These are phyloP conservation scores for Sylvicola cinctus DNA, from an alignment of 2,888 invertebrate genomes.

Conservation along the genomic window DNA sequence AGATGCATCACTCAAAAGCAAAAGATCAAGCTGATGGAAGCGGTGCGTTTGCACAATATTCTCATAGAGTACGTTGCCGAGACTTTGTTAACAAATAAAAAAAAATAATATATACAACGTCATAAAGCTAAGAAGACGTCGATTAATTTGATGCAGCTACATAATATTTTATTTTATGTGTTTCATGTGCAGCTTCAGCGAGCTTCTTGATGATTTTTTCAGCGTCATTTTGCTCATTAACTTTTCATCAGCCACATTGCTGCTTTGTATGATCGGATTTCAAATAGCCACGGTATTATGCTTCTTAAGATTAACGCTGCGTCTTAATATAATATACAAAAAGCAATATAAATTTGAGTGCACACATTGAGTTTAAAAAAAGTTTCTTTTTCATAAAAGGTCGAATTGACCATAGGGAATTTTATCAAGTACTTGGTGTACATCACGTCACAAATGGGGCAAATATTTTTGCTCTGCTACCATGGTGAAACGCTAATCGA, in stretches of 20 bases:
- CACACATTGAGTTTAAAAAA: no score
- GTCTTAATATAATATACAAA: no score
- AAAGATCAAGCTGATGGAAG: not conserved
- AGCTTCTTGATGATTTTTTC: conserved; percentile 18
- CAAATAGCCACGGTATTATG: conserved; percentile 18
- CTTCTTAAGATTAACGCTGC: not conserved
- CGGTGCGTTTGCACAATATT: not conserved
- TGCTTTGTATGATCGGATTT: conserved; percentile 25
- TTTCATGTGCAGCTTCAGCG: conserved; percentile 11
- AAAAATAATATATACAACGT: no score
- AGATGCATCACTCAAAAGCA: no score
- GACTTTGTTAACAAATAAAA: no score
- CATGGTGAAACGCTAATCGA: conserved; percentile 23
- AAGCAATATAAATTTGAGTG: no score
- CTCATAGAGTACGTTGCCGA: no score
- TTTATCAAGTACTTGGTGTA: conserved; percentile 21
- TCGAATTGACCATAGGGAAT: conserved; percentile 20
- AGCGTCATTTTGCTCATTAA: conserved; percentile 21
- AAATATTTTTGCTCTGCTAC: conserved; percentile 21
- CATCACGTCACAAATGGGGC: conserved; percentile 19
- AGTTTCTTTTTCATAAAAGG: conserved; percentile 7
- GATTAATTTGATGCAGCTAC: not conserved
- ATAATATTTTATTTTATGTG: conserved; percentile 3
- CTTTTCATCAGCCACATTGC: conserved; percentile 19
- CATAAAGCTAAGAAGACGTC: conserved; percentile 13